Conservation (phyloP, 1,140 invertebrate genomes). For the Penaeus chinensis region DNA sequence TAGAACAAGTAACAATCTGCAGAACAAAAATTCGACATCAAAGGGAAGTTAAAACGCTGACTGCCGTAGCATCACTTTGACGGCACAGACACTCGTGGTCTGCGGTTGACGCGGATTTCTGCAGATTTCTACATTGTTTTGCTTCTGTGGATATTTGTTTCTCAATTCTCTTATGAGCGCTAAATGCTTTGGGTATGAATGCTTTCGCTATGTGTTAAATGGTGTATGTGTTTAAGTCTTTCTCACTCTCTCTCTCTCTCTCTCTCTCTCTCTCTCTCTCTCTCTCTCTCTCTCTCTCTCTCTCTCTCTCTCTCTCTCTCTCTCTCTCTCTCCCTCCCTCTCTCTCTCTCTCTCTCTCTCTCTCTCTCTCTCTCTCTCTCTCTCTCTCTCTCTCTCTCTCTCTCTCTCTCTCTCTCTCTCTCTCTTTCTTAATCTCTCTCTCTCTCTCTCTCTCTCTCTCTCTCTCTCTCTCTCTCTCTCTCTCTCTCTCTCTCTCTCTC, state of each 20-base stretch:
- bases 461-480: conserved; percentile 9
- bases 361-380: conserved; percentile 8
- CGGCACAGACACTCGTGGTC: too few relatives aligned
- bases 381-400: background rate
- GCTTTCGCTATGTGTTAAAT: background rate
- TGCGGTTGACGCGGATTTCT: too few relatives aligned
- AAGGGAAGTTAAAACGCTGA: too few relatives aligned
- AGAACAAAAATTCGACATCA: too few relatives aligned
- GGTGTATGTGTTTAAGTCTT: background rate
- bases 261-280: background rate
- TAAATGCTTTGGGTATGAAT: background rate
- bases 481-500: background rate
- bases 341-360: conserved; percentile 23
- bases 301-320: background rate
- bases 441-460: conserved; percentile 23
- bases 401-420: conserved; percentile 17
- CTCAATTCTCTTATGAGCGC: too few relatives aligned
- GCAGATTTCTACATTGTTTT: background rate
- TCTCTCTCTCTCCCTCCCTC: conserved; percentile 12
- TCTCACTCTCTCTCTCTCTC: background rate
- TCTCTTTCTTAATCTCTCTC: background rate
- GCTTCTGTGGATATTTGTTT: too few relatives aligned
- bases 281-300: background rate
- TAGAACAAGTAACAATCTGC: too few relatives aligned
- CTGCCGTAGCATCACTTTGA: too few relatives aligned